These are phyloP conservation scores for Drosophila obscura DNA, from an alignment of 1,140 invertebrate species.

Conservation along the genomic window DNA sequence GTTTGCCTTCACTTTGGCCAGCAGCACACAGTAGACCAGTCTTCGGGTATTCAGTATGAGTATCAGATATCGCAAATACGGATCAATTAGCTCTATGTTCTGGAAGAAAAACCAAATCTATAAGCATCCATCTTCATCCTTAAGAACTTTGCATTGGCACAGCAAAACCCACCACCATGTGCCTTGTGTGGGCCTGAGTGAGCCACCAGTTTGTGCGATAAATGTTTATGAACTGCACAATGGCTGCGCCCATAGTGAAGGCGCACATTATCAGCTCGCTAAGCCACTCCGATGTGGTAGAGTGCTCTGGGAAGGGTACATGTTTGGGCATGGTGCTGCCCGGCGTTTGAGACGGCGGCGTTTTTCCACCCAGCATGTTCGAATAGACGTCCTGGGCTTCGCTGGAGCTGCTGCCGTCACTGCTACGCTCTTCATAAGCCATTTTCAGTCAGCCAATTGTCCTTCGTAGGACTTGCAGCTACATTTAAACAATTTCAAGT, in stretches of 20 bases:
- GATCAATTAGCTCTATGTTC: slow-evolving; percentile 98
- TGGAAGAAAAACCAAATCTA: slow-evolving; percentile 85
- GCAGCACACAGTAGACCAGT: slow-evolving; percentile 87
- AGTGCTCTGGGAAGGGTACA: slow-evolving; percentile 93
- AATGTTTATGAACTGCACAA: slow-evolving; percentile 95
- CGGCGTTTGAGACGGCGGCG: slow-evolving; percentile 39
- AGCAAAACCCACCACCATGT: slow-evolving; percentile 90
- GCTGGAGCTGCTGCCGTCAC: slow-evolving; percentile 70
- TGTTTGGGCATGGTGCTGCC: slow-evolving; percentile 87
- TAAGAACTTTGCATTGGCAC: not conserved
- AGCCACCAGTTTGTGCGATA: slow-evolving; percentile 99
- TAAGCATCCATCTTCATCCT: not conserved
- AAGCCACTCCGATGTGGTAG: slow-evolving; percentile 91
- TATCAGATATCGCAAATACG: slow-evolving; percentile 93
- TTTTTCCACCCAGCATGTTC: slow-evolving; percentile 42
- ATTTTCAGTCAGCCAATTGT: slow-evolving; percentile 23
- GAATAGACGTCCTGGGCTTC: slow-evolving; percentile 54
- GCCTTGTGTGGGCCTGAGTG: slow-evolving; percentile 94
- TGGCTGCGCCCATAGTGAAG: slow-evolving; percentile 90
- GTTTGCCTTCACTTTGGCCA: slow-evolving; percentile 39
- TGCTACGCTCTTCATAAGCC: slow-evolving; percentile 68
- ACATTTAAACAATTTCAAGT: slow-evolving; percentile 24
- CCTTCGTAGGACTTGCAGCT: not conserved
- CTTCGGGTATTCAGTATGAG: slow-evolving; percentile 90
- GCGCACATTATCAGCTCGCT: slow-evolving; percentile 95